Conservation (phyloP, 2,113 vertebrate genomes). For the Willisornis vidua region DNA sequence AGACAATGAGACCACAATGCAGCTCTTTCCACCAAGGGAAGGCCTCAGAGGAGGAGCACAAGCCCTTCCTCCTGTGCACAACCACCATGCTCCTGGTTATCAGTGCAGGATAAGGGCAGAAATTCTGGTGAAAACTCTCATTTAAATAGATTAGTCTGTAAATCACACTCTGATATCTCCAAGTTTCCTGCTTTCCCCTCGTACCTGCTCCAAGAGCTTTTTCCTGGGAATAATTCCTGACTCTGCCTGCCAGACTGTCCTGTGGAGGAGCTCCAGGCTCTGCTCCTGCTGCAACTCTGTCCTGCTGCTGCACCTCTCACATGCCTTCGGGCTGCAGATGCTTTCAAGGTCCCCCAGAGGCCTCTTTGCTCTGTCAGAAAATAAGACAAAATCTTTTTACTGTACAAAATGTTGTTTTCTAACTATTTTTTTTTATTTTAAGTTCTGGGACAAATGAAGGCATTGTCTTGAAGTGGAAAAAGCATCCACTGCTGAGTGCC, state of each 20-base stretch:
- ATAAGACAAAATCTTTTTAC: constrained; percentile 7
- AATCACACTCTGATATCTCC: neutral
- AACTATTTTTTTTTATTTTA: neutral
- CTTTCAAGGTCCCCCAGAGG: constrained; percentile 55
- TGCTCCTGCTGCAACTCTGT: neutral
- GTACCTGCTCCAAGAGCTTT: neutral
- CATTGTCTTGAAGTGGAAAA: neutral
- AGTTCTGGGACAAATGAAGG: neutral
- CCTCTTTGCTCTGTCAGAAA: constrained; percentile 20
- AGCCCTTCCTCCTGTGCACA: neutral
- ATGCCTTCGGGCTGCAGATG: constrained; percentile 30
- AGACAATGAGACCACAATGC: neutral
- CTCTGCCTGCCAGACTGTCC: constrained; percentile 2
- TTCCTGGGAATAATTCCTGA: constrained; percentile 1
- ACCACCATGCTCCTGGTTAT: neutral
- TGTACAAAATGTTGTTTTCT: neutral
- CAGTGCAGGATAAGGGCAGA: neutral
- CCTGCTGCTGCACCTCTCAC: constrained; percentile 9
- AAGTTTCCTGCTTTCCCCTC: neutral
- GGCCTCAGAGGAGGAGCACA: neutral
- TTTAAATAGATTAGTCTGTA: neutral
- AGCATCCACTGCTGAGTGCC: neutral
- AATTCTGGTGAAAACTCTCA: neutral
- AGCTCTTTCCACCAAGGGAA: neutral
- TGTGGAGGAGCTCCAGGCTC: neutral